Conservation (phyloP, 2,797 vertebrate genomes). For the Anabacerthia variegaticeps region DNA sequence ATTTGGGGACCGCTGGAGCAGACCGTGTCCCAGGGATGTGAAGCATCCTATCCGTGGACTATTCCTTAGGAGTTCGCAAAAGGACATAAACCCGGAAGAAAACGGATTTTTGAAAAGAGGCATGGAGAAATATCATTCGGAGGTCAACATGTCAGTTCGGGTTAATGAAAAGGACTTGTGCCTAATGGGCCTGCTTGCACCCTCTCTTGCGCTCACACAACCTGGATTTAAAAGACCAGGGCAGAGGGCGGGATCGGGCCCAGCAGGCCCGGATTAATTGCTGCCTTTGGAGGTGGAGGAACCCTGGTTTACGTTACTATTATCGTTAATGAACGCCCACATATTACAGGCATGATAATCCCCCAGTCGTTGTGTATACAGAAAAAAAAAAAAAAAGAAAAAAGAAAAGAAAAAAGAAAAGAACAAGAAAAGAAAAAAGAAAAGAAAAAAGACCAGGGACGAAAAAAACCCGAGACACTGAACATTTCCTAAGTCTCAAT, state of each 20-base stretch:
- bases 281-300: background rate
- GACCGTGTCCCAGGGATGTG: background rate
- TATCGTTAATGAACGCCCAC: background rate
- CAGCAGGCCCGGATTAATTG: conserved; percentile 8
- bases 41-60: rapidly evolving
- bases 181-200: background rate
- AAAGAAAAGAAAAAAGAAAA: no score
- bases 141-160: conserved; percentile 39
- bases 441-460: background rate
- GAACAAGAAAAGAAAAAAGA: no score
- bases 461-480: background rate
- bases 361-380: background rate
- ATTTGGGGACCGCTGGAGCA: background rate
- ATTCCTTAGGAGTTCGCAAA: rapidly evolving
- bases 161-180: conserved; percentile 56
- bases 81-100: background rate
- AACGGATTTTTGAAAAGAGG: background rate
- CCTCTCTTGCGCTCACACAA: background rate
- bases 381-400: no score
- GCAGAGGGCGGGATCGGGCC: conserved; percentile 33
- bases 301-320: conserved; percentile 19
- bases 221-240: background rate
- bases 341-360: conserved; percentile 3
- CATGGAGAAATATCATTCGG: conserved; percentile 43
- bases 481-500: background rate